Percentiles rank a stretch among this genome's conserved stretches.
These are phyloP conservation scores for Micronycteris hirsuta DNA, from an alignment of 2,113 vertebrate species.

Conservation along the genomic window DNA sequence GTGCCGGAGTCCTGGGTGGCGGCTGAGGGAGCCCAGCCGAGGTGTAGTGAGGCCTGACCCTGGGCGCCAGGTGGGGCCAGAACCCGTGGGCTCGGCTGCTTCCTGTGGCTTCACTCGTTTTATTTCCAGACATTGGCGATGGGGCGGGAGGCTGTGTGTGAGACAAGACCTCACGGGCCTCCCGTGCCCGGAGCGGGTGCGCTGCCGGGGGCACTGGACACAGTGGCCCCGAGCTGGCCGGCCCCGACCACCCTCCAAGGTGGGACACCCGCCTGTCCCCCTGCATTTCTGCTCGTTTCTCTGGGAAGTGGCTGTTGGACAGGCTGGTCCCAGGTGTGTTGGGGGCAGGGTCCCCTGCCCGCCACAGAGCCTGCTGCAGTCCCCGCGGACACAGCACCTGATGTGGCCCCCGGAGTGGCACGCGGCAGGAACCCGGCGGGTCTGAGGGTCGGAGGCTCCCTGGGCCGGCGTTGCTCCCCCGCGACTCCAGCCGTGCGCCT, in stretches of 20 bases:
- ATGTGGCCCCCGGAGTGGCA: accelerated
- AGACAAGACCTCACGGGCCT: accelerated
- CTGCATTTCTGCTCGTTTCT: accelerated
- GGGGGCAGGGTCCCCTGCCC: not conserved
- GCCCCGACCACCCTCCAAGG: accelerated
- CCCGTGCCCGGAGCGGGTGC: accelerated
- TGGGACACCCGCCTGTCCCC: accelerated
- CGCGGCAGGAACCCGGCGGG: accelerated
- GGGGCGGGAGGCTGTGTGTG: accelerated
- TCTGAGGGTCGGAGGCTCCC: not conserved
- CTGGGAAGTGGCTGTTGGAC: not conserved
- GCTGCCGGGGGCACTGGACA: accelerated
- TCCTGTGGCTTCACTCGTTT: too few species aligned
- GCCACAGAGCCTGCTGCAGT: accelerated
- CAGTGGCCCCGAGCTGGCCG: accelerated
- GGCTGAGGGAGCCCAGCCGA: accelerated
- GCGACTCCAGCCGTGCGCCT: accelerated
- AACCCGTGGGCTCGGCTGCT: not conserved
- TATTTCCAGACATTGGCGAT: accelerated
- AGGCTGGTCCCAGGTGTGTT: accelerated
- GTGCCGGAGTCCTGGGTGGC: not conserved
- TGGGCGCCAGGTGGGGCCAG: not conserved
- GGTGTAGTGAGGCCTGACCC: accelerated
- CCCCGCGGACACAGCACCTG: accelerated
- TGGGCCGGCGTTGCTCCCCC: accelerated